These are phyloP conservation scores for Hystrix brachyura DNA, from an alignment of 2,113 vertebrate species.

Conservation along the genomic window DNA sequence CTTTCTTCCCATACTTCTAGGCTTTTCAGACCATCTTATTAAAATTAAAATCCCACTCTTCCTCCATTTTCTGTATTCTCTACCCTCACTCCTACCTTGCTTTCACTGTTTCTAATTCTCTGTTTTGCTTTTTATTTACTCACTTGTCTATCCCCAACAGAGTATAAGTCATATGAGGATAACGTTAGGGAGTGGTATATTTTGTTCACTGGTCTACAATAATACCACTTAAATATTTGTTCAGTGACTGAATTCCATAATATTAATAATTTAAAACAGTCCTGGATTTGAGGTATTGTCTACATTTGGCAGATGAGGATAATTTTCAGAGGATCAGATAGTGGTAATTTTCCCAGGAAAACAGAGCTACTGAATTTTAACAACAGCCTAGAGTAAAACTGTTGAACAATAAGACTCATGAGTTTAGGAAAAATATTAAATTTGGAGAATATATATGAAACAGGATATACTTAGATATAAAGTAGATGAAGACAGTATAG, in stretches of 20 bases:
- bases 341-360: constrained; percentile 16
- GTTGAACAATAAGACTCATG: neutral
- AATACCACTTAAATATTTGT: constrained; percentile 22
- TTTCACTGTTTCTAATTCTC: neutral
- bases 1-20: neutral
- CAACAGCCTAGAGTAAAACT: neutral
- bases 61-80: neutral
- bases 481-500: neutral
- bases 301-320: neutral
- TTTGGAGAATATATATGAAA: neutral
- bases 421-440: neutral
- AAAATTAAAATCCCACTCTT: constrained; percentile 1
- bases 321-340: neutral
- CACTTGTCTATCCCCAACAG: neutral
- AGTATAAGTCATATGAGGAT: neutral
- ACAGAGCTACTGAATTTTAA: constrained; percentile 13
- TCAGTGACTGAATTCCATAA: neutral
- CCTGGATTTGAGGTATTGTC: neutral
- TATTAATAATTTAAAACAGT: constrained; percentile 21
- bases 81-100: neutral
- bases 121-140: constrained; percentile 1
- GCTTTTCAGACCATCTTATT: neutral
- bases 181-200: neutral
- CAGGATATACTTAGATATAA: neutral
- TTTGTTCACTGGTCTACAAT: neutral